Base-by-base conservation (phyloP, 2,888 invertebrate genomes). In the Masnerella sp. region DNA sequence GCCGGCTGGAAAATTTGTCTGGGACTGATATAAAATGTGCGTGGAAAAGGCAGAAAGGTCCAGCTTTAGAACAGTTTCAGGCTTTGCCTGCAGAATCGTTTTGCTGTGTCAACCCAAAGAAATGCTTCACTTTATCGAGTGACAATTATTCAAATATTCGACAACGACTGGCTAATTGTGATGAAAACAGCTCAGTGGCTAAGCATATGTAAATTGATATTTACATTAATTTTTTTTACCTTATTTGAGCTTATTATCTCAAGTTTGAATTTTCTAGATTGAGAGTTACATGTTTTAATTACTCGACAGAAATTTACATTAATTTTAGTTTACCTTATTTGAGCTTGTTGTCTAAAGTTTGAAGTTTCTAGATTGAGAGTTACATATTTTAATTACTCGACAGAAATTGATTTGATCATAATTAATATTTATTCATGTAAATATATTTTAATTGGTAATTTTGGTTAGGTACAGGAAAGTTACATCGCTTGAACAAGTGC, bases 31-130 rank as follows among this genome's bases (percentile, higher is more conserved):
- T 30, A 8, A 42, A 71, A 30, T 71, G 64, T 42, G 8, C 22
- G 0, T 71, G 52, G 58, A 70, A 54, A 20, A 43, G 42, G 8
- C 54, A 47, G 20, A 70, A 70, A 40, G 40, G 17, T 20, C 62
- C 62, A n/a, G 22, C 20, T 32, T 14, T 56, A 7, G 49, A 70
- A 18, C 51, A 70, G 22, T 61, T 61, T 54, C 36, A 69, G 25
- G 17, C 54, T 11, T 17, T 32, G 17, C 61, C 54, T 12, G 47
- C 34, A 8, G 42, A 62, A 32, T 20, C 42, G 2, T 52, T 69
- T 62, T 69, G 62, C 18, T 61, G 69, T 17, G n/a, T 69, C 1
- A 62, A 15, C 34, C 18, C 38, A 14, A 38, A 28, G 12, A 40
- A 28, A 18, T 11, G 4, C 2, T 17, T 32, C 32, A 34, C n/a